Evolutionary conservation across 2,888 invertebrate genomes (phyloP).

Genomic region (Microplitis deprimator): DNA sequence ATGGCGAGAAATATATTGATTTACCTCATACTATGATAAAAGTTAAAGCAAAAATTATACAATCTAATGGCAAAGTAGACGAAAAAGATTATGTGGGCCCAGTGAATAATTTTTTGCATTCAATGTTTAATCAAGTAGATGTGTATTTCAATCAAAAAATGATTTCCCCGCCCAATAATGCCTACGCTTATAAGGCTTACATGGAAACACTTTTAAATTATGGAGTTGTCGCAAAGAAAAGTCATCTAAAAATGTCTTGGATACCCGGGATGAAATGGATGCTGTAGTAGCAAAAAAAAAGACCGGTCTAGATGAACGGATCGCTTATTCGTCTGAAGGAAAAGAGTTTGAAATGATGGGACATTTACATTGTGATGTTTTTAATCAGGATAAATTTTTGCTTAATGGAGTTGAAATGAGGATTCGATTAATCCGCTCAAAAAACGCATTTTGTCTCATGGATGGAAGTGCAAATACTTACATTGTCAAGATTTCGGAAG

Average conservation of each 20-base stretch:
- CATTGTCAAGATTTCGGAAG: no score
- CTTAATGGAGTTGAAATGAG: constrained; percentile 51
- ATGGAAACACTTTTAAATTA: neutral
- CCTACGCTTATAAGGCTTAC: neutral
- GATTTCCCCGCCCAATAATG: no score
- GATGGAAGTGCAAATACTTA: neutral
- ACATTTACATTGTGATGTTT: constrained; percentile 5
- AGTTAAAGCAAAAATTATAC: neutral
- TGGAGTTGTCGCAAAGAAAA: neutral
- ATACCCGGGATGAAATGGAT: neutral
- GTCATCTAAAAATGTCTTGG: neutral
- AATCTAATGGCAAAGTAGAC: neutral
- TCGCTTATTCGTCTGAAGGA: no score
- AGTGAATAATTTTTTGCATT: constrained; percentile 52
- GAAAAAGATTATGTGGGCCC: constrained; percentile 38
- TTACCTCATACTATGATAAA: constrained; percentile 48
- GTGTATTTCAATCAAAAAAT: no score
- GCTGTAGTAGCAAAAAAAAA: neutral
- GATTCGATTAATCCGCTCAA: constrained; percentile 46
- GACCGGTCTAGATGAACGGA: neutral
- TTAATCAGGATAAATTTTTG: constrained; percentile 51
- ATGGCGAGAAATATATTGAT: constrained; percentile 53
- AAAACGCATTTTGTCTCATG: constrained; percentile 49
- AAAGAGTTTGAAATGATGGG: no score
- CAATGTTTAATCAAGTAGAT: no score